phyloP scores from a whole-genome alignment of 2,797 vertebrate species.

The Oryzias dopingdopingensis region DNA sequence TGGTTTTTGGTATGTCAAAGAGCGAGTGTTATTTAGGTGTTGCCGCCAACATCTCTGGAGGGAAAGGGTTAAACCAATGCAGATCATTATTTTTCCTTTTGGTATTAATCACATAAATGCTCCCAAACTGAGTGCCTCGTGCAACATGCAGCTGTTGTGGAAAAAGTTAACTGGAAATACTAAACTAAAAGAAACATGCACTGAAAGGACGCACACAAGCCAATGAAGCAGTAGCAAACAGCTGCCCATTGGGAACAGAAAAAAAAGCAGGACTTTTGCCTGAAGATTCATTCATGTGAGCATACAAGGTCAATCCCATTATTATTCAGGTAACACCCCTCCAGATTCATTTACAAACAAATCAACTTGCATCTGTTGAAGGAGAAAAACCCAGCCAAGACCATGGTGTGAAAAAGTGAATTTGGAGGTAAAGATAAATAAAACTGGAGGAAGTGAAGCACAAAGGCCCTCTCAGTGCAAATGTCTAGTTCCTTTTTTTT shows the following conservation, averaged over 20 bases:
- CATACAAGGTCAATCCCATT: not conserved
- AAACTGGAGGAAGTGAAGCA: slow-evolving; percentile 42
- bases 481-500: slow-evolving; percentile 71
- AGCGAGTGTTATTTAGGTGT: not conserved
- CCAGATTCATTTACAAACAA: not conserved
- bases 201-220: slow-evolving; percentile 51
- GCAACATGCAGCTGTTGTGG: slow-evolving; percentile 95
- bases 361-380: slow-evolving; percentile 23
- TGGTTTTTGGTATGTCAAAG: no score
- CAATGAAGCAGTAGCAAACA: slow-evolving; percentile 29
- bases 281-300: slow-evolving; percentile 12
- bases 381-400: slow-evolving; percentile 27
- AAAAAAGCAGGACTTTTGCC: slow-evolving; percentile 21
- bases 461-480: slow-evolving; percentile 74
- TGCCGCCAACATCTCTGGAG: not conserved
- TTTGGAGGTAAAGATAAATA: slow-evolving; percentile 42
- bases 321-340: slow-evolving; percentile 7
- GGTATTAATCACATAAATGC: no score
- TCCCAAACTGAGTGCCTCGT: slow-evolving; percentile 89
- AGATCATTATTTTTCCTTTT: slow-evolving; percentile 20
- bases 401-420: slow-evolving; percentile 39
- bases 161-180: slow-evolving; percentile 97
- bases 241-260: slow-evolving; percentile 29
- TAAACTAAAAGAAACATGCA: slow-evolving; percentile 77
- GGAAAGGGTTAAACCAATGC: not conserved